Conservation (phyloP, 2,888 invertebrate species). For the Eristalinus sepulchralis region DNA sequence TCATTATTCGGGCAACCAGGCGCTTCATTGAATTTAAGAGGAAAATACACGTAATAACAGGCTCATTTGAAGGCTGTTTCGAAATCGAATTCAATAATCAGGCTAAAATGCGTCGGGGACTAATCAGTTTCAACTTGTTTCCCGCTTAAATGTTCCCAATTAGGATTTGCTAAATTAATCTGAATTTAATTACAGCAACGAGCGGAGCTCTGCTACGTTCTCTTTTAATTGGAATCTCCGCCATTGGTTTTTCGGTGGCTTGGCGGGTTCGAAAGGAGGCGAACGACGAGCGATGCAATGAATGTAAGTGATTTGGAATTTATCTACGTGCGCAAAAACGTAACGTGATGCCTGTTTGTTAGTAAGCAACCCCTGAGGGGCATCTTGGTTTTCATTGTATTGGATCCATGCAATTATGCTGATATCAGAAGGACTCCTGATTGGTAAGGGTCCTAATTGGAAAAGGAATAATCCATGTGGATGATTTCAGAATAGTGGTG, state of each 20-base stretch:
- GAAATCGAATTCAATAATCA: not conserved
- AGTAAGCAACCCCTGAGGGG: not conserved
- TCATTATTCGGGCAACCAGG: not conserved
- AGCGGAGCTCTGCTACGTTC: not conserved
- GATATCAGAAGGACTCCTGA: not conserved
- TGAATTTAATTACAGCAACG: not conserved
- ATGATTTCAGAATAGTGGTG: no score
- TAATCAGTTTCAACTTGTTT: not conserved
- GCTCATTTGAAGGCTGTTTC: not conserved
- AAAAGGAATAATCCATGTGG: not conserved
- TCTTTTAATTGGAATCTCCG: not conserved
- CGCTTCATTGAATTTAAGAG: not conserved
- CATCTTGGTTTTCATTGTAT: not conserved
- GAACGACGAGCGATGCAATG: not conserved
- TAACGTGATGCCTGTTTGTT: not conserved
- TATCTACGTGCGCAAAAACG: not conserved
- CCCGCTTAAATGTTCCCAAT: not conserved
- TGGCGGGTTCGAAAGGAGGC: not conserved
- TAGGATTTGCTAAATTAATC: slow-evolving; percentile 9
- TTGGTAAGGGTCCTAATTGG: not conserved
- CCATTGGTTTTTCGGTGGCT: not conserved
- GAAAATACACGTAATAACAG: not conserved
- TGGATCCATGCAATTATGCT: not conserved
- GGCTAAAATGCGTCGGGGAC: not conserved
- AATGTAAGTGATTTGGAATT: not conserved